Base-by-base conservation (phyloP, 2,113 vertebrate species). In the Gnathonemus echidnorhynchus region DNA sequence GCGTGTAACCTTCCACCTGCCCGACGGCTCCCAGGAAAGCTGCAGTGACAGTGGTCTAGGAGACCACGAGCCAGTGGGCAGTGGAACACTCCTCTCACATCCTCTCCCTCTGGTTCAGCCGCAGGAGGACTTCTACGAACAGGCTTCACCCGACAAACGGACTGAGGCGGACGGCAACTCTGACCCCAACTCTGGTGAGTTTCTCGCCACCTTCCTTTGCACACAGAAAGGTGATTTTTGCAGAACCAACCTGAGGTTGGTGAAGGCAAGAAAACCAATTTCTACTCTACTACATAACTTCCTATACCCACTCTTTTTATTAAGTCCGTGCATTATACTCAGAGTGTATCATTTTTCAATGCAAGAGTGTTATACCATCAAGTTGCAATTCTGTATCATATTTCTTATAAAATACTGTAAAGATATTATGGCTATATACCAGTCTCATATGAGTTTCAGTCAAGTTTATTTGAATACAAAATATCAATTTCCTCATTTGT, bases 91-190 rank as follows among this genome's bases (percentile, higher is more conserved):
- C 97, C 98, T 99, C 97, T 98, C 98, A 97, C 98, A 99, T 95
- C 97, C 98, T 97, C 98, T 99, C 95, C 98, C 98, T 98, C 98
- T 99, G 97, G 98, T 99, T 97, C 98, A 99, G 98, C 97, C 98
- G 92, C 98, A 99, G 97, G 98, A 99, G 56, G 97, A 99, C 93
- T 98, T 99, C 97, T 99, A 99, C 1, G 98, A 99, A 93, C 98
- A 99, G 96, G 97, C 97, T 94, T 99, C 98, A 93, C 98, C 98
- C 0, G 98, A 99, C 95, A 99, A 99, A 97, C 97, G 98, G 96
- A 99, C 98, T 1, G 98, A 99, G 96, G 98, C 98, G 48, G 98
- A 99, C 0, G 98, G 98, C 92, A 99, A 99, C 95, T 99, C 98
- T 0, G 98, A 99, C 93, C 98, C 98, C 95, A 99, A 99, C 96